Evolutionary conservation across 2,113 vertebrate species (phyloP), one percentile per base, ranked within the genome.

Genomic region (Plecotus auritus): DNA sequence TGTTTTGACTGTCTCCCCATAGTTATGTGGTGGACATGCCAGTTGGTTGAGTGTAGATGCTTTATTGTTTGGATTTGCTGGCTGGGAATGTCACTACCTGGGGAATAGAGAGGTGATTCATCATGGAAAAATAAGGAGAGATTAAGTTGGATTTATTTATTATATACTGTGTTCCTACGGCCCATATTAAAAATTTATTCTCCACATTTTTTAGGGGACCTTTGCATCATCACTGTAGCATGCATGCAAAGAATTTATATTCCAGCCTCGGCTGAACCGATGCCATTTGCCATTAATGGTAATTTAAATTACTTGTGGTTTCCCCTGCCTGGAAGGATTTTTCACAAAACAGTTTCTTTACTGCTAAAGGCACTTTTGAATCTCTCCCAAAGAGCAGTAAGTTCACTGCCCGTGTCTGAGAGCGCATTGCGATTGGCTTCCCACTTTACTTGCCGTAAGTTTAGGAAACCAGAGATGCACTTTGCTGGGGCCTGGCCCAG

Each of bases 271-370:
- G 37, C 64, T 93, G 89, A 74, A 80, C 88, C 11, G 17, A 32
- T 86, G 81, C 45, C 87, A 17, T 92, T 93, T 95, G 59, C 61
- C 88, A 32, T 77, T 96, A 89, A 78, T 88, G 69, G 69, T 92
- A 17, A 89, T 92, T 96, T 76, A 51, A 97, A 90, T 85, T 96
- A 92, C 11, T 91, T 23, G 3, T n/a, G 47, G 10, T 69, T 23
- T 92, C 54, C 45, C 95, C 72, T 93, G 72, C 84, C 49, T 89
- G 51, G 84, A 32, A 95, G 26, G 69, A 20, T 77, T 97, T 95
- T 90, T 73, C 67, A 88, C 85, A 74, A 92, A 88, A 64, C 42
- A 30, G 23, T 72, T 45, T 91, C 47, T 91, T 95, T 94, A 73
- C 74, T 95, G 91, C 73, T 89, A 81, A 76, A 92, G 80, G 85